These are phyloP conservation scores for Euzophera pinguis DNA, from an alignment of 2,888 invertebrate species.

Conservation along the genomic window DNA sequence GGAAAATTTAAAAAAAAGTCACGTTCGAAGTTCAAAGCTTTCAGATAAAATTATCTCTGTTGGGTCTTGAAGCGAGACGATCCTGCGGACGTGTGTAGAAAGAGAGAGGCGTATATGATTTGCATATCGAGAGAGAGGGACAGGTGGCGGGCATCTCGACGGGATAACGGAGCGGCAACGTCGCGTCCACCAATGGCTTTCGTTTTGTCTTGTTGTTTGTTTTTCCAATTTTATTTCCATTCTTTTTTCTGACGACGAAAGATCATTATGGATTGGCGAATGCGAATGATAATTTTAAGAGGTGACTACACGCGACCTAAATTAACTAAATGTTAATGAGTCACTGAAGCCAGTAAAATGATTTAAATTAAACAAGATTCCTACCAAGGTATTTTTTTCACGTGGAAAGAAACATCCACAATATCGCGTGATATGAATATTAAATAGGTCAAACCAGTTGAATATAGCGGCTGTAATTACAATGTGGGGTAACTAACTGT, in stretches of 20 bases:
- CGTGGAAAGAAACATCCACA: neutral
- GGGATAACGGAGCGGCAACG: conserved; percentile 69
- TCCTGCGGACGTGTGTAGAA: conserved; percentile 64
- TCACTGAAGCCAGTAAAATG: neutral
- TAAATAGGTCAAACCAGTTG: conserved; percentile 8
- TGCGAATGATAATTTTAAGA: neutral
- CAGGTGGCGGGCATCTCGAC: conserved; percentile 55
- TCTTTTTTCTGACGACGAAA: conserved; percentile 33
- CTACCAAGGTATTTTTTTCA: neutral
- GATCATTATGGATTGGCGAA: conserved; percentile 16
- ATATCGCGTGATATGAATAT: conserved; percentile 4
- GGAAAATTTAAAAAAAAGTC: conserved; percentile 61
- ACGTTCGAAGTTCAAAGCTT: conserved; percentile 64
- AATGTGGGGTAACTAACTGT: neutral
- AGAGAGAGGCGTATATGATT: conserved; percentile 35
- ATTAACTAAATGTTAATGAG: neutral
- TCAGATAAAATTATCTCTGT: conserved; percentile 74
- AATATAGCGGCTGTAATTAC: neutral
- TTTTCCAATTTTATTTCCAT: conserved; percentile 53
- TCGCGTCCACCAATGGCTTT: conserved; percentile 72
- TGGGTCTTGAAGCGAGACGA: conserved; percentile 76
- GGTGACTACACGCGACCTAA: too few relatives aligned
- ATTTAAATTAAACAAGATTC: neutral
- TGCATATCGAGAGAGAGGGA: conserved; percentile 34
- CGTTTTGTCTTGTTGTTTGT: conserved; percentile 53